phyloP scores from a whole-genome alignment of 2,888 invertebrate genomes.

The Pollenia griseotomentosa region DNA sequence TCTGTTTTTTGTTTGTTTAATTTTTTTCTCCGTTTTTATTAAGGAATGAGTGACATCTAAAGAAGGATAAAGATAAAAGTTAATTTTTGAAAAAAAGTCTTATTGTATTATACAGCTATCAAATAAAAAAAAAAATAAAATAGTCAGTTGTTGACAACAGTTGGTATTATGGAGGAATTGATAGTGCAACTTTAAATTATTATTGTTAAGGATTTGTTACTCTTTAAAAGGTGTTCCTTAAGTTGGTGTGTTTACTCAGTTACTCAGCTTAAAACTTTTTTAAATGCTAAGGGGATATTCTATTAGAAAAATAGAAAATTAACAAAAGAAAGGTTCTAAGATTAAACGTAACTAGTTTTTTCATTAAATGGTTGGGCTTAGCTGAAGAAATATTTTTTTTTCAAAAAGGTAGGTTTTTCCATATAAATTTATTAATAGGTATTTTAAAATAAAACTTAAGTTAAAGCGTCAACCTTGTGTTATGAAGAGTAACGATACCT shows the following conservation, averaged over 20 bases:
- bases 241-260: background rate
- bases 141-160: slow-evolving; percentile 29
- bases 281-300: too few species aligned
- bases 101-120: background rate
- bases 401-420: too few species aligned
- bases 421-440: too few species aligned
- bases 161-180: slow-evolving; percentile 17
- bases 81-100: slow-evolving; percentile 4
- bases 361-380: too few species aligned
- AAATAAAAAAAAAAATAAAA: background rate
- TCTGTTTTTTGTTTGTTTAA: background rate
- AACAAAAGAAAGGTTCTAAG: too few species aligned
- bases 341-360: too few species aligned
- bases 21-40: slow-evolving; percentile 9
- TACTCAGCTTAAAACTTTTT: too few species aligned
- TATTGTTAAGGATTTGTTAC: background rate
- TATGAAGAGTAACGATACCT: too few species aligned
- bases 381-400: too few species aligned
- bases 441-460: too few species aligned
- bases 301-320: too few species aligned
- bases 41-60: slow-evolving; percentile 38
- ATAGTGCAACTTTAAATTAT: slow-evolving; percentile 7
- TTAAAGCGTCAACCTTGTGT: too few species aligned
- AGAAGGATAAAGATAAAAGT: slow-evolving; percentile 39
- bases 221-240: background rate